These are phyloP conservation scores for Protomyctophum bolini DNA, from an alignment of 2,113 vertebrate genomes.

Conservation along the genomic window DNA sequence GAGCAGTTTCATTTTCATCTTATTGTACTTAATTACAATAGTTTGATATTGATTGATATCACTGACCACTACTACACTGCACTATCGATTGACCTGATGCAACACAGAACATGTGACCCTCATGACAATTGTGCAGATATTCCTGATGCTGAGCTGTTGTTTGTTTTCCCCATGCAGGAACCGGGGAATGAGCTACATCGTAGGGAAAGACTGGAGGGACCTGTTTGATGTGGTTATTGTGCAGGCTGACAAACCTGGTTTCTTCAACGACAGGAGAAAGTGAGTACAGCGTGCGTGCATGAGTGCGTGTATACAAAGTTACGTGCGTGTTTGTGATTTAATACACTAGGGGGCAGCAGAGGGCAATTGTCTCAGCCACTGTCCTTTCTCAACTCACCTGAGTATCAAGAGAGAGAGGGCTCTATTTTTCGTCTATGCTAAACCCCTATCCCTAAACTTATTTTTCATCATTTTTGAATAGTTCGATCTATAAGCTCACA, in stretches of 20 bases:
- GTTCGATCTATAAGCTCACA: too few species aligned
- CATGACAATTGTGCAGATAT: constrained; percentile 3
- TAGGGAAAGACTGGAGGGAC: constrained; percentile 96
- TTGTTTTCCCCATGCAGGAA: constrained; percentile 76
- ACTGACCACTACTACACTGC: background rate
- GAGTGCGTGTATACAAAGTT: background rate
- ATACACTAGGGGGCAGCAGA: too few species aligned
- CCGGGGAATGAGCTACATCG: constrained; percentile 95
- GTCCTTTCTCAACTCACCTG: too few species aligned
- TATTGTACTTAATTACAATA: too few species aligned
- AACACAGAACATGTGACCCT: background rate
- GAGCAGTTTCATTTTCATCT: too few species aligned
- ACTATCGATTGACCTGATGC: background rate
- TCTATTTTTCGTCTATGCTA: too few species aligned
- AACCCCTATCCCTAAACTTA: too few species aligned
- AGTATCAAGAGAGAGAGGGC: too few species aligned
- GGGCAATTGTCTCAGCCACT: too few species aligned
- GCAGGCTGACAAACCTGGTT: constrained; percentile 95
- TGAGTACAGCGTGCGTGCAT: constrained; percentile 62
- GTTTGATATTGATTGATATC: background rate
- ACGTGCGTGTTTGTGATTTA: too few species aligned
- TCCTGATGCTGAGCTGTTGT: constrained; percentile 30
- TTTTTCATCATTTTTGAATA: too few species aligned
- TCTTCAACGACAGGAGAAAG: constrained; percentile 97
- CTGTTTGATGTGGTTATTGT: constrained; percentile 98